phyloP scores from a whole-genome alignment of 2,888 invertebrate species.

The Phasia obesa region DNA sequence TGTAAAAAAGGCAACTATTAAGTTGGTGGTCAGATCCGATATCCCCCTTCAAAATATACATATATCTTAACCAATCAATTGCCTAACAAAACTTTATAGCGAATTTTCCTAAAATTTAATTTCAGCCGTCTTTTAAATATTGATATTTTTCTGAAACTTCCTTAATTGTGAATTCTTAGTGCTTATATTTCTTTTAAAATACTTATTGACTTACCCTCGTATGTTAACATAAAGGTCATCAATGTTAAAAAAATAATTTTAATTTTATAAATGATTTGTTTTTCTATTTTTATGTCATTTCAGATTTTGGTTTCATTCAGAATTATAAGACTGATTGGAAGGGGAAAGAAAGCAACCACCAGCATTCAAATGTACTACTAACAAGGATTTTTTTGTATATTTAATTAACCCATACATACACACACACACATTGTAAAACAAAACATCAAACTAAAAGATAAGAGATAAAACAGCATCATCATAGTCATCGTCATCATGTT shows the following conservation, averaged over 20 bases:
- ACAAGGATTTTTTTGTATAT: constrained; percentile 22
- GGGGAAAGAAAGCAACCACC: constrained; percentile 20
- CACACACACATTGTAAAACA: constrained; percentile 14
- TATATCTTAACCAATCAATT: no score
- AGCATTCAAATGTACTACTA: constrained; percentile 60
- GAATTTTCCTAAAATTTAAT: no score
- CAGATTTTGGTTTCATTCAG: constrained; percentile 42
- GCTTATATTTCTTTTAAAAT: background rate
- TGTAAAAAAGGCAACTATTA: no score
- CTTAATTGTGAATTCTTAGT: no score
- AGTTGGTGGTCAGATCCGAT: no score
- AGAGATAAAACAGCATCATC: background rate
- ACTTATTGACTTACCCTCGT: constrained; percentile 9
- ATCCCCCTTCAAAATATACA: no score
- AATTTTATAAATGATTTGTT: constrained; percentile 10
- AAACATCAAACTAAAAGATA: background rate
- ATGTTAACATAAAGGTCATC: constrained; percentile 25
- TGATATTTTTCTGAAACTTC: no score
- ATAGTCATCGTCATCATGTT: constrained; percentile 77
- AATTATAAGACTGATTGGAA: constrained; percentile 56
- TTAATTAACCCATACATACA: constrained; percentile 1
- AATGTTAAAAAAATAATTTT: constrained; percentile 5
- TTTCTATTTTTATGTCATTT: constrained; percentile 27
- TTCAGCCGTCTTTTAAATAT: no score
- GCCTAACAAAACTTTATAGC: no score